phyloP scores from a whole-genome alignment of 2,113 vertebrate genomes.

The Trochalopteron elliotii region DNA sequence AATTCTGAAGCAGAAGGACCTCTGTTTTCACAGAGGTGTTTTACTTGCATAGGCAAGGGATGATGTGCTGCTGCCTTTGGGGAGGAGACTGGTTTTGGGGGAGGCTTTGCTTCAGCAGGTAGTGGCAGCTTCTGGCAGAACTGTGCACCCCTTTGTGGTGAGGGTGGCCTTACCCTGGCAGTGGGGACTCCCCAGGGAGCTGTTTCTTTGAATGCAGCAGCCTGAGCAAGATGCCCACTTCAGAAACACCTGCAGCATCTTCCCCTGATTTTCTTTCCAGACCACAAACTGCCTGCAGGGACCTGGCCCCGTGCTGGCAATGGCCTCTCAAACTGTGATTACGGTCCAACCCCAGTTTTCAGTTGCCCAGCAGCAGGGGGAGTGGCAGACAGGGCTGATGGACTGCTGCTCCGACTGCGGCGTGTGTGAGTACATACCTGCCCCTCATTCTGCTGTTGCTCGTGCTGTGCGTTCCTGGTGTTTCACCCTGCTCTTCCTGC shows the following conservation, averaged over 20 bases:
- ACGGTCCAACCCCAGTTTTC: not conserved
- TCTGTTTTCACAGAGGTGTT: not conserved
- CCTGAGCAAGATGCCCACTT: not conserved
- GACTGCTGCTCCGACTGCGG: not conserved
- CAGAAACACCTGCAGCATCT: not conserved
- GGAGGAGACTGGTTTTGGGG: not conserved
- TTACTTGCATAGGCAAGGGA: not conserved
- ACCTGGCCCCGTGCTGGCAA: not conserved
- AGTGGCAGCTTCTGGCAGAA: not conserved
- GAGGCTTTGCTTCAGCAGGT: not conserved
- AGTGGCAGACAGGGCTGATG: not conserved
- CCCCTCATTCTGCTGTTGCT: fast-evolving
- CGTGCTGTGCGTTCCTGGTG: fast-evolving
- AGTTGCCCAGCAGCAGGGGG: fast-evolving
- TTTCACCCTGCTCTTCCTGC: not conserved
- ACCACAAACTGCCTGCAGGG: not conserved
- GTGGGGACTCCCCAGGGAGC: not conserved
- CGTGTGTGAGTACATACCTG: not conserved
- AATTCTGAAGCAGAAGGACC: not conserved
- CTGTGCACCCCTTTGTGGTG: not conserved
- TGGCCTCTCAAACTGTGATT: not conserved
- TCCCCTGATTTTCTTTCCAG: not conserved
- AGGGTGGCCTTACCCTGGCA: not conserved
- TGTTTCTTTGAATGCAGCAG: not conserved
- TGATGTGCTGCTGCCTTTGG: not conserved